Percentiles rank a stretch among this genome's conserved stretches.
Conservation (phyloP, 2,113 vertebrate genomes). For the Myiagra hebetior region DNA sequence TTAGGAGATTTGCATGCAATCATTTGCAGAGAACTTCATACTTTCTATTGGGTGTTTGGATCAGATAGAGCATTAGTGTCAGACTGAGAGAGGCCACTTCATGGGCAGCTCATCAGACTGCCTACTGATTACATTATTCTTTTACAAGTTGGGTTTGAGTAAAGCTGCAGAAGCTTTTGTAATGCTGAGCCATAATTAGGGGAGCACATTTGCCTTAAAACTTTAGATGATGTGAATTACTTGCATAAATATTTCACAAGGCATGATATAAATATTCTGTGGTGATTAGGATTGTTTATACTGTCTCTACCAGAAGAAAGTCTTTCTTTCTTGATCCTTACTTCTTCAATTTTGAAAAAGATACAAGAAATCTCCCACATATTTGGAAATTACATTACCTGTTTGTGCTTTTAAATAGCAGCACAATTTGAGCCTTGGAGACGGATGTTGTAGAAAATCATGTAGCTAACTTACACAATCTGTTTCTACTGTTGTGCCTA, state of each 20-base stretch:
- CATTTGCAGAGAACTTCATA: not conserved
- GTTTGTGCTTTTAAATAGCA: slow-evolving; percentile 7
- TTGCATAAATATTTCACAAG: slow-evolving; percentile 38
- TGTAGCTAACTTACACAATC: slow-evolving; percentile 22
- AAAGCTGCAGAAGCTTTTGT: slow-evolving; percentile 38
- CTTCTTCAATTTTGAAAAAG: slow-evolving; percentile 13
- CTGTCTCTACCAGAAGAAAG: not conserved
- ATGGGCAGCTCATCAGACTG: not conserved
- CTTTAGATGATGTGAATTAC: slow-evolving; percentile 15
- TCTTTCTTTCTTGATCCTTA: not conserved
- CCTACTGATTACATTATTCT: slow-evolving; percentile 38
- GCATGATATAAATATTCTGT: not conserved
- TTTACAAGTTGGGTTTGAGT: slow-evolving; percentile 23
- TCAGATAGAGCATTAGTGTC: slow-evolving; percentile 55
- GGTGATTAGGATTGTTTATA: slow-evolving; percentile 11
- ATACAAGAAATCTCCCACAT: not conserved
- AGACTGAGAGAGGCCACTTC: slow-evolving; percentile 21
- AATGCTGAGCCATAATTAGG: slow-evolving; percentile 14
- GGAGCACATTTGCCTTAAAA: slow-evolving; percentile 1
- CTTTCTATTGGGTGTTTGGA: slow-evolving; percentile 23
- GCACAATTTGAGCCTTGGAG: not conserved
- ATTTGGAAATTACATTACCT: slow-evolving; percentile 26
- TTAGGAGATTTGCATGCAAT: slow-evolving; percentile 55
- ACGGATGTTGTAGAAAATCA: not conserved
- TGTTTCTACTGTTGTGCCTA: slow-evolving; percentile 51